A percentile compares a stretch with the other conserved stretches of the same genome.
Evolutionary conservation across 2,888 invertebrate genomes (phyloP).

Genomic region (Erebia palarica): DNA sequence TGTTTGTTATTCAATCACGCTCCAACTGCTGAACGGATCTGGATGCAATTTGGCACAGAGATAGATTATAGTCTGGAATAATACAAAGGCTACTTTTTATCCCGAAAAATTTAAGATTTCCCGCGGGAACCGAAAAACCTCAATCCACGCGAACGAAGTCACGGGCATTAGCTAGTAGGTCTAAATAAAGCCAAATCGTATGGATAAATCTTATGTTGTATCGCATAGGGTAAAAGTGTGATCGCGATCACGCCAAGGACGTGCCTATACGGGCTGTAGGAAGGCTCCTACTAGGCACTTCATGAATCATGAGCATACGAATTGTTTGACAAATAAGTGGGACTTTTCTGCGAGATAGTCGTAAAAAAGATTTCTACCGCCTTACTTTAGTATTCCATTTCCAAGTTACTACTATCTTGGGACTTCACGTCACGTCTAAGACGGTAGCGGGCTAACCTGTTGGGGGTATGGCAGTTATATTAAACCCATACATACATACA

Average conservation of each 20-base stretch:
- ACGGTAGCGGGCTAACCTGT: no score
- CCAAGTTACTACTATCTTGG: not conserved
- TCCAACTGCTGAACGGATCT: no score
- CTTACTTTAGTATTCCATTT: not conserved
- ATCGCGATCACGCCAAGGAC: not conserved
- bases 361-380: not conserved
- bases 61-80: no score
- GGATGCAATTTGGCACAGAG: no score
- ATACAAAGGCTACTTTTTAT: no score
- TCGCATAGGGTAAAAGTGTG: not conserved
- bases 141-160: not conserved
- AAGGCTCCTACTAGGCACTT: not conserved
- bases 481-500: no score
- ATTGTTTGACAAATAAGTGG: slow-evolving; percentile 16
- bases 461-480: no score
- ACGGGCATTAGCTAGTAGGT: not conserved
- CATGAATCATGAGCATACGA: slow-evolving; percentile 14
- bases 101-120: no score
- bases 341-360: not conserved
- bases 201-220: not conserved
- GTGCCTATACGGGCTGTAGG: not conserved
- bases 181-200: no score
- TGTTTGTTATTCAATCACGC: no score
- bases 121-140: no score
- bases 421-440: not conserved